Base-by-base conservation (phyloP, 2,888 invertebrate species). In the Adelognathus sp. region DNA sequence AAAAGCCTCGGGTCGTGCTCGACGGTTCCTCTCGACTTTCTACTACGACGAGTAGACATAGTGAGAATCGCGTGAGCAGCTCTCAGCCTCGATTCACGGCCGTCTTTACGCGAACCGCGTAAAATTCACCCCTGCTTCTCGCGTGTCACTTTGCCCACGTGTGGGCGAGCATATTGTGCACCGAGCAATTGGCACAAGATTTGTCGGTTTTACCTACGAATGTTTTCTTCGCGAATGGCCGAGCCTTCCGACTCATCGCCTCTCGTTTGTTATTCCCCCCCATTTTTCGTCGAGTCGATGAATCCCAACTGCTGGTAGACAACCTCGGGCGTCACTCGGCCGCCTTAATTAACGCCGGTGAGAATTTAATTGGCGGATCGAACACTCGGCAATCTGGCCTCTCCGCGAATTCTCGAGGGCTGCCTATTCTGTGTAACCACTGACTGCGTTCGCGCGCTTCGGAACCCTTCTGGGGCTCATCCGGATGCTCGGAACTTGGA, bases 41-140 rank as follows among this genome's bases (percentile, higher is more conserved):
- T 24, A 52, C 52, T 66, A 41, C 69, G 77, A 78, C 67, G 67
- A 78, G 79, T 81, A 27, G 76, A 83, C 81, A 86, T 84, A 84
- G 82, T 81, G 80, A 81, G n/a, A 81, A 84, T 87, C 83, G 84
- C 86, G 84, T 84, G 84, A 61, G 52, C 52, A n/a, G n/a, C n/a
- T n/a, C n/a, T n/a, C n/a, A n/a, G n/a, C n/a, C n/a, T 36, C 84
- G 84, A 85, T 85, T 84, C 82, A 84, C 77, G 81, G 70, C 72
- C 71, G 81, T 41, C 3, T 9, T 16, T 61, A 29, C 61, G 61
- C 41, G 27, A 14, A n/a, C n/a, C 11, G 7, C 27, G 16, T 41
- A 16, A 41, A 61, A 61, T 16, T 3, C 9, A 11, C 16, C 1
- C 14, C 14, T 33, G n/a, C n/a, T n/a, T n/a, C n/a, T 36, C 50